These are phyloP conservation scores for Acropora yongei DNA, from an alignment of 64 coral and sea anemone species.

Conservation along the genomic window DNA sequence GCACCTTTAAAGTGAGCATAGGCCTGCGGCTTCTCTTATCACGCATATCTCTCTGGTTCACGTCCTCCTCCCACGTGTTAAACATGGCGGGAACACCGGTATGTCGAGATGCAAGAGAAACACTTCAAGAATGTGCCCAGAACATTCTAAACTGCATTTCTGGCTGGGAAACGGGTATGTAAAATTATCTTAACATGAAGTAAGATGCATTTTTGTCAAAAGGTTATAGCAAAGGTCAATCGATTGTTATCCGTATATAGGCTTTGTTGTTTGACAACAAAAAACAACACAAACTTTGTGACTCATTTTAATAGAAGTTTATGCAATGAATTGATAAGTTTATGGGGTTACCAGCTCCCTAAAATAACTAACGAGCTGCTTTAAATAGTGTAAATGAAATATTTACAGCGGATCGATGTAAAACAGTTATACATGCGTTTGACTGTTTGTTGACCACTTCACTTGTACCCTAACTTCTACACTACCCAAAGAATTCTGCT, in stretches of 20 bases:
- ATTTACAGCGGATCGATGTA: too few relatives aligned
- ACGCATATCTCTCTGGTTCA: too few relatives aligned
- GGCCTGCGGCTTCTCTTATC: too few relatives aligned
- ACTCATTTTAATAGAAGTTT: too few relatives aligned
- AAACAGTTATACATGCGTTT: too few relatives aligned
- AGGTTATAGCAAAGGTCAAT: not conserved
- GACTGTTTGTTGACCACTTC: constrained; percentile 1
- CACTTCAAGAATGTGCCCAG: not conserved
- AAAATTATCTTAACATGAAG: not conserved
- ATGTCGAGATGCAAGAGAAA: constrained; percentile 6
- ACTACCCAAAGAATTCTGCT: not conserved
- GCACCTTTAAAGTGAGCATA: too few relatives aligned
- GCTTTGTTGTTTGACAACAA: not conserved
- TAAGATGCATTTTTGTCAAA: not conserved
- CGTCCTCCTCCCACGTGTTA: too few relatives aligned
- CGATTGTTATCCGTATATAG: not conserved
- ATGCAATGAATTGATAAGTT: too few relatives aligned
- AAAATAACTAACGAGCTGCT: too few relatives aligned
- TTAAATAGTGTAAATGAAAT: too few relatives aligned
- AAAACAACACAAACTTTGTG: too few relatives aligned
- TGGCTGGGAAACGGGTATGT: constrained; percentile 1
- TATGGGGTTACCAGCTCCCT: too few relatives aligned
- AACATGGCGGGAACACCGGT: constrained; percentile 30
- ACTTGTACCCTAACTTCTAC: not conserved
- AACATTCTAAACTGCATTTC: constrained; percentile 17